phyloP scores from a whole-genome alignment of 2,888 invertebrate species.

The Drosophila peninsularis region DNA sequence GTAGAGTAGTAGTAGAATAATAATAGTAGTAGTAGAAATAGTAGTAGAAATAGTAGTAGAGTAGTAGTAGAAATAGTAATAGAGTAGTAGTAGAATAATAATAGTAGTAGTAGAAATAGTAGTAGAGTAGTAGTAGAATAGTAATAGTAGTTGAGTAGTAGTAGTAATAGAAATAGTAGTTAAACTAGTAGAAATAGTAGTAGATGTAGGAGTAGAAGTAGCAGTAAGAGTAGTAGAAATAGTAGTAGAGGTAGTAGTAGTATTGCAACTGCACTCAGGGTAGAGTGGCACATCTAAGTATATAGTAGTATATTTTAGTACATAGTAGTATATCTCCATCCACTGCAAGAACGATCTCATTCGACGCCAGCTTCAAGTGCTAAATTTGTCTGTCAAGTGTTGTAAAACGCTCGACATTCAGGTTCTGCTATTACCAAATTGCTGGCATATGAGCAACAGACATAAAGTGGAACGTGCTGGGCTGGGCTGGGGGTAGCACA shows the following conservation, averaged over 20 bases:
- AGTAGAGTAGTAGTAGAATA: not conserved
- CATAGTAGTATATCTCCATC: no score
- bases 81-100: no score
- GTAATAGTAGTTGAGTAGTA: not conserved
- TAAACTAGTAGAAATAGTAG: not conserved
- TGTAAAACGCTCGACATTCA: constrained; percentile 18
- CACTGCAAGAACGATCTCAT: no score
- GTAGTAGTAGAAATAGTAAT: no score
- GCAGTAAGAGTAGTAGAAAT: not conserved
- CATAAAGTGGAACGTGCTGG: constrained; percentile 13
- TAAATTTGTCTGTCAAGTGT: constrained; percentile 3
- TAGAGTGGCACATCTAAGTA: no score
- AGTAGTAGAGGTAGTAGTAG: no score
- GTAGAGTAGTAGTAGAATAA: no score
- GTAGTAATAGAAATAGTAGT: not conserved
- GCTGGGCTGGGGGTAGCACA: not conserved
- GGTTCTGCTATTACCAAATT: constrained; percentile 24
- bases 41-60: no score
- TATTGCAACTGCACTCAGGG: no score
- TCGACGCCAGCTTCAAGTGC: not conserved
- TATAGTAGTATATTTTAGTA: not conserved
- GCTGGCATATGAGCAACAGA: constrained; percentile 24
- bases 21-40: no score
- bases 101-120: not conserved
- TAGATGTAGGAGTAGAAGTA: not conserved